These are phyloP conservation scores for Chlamydotis undulata DNA, from an alignment of 2,113 vertebrate species.

Conservation along the genomic window DNA sequence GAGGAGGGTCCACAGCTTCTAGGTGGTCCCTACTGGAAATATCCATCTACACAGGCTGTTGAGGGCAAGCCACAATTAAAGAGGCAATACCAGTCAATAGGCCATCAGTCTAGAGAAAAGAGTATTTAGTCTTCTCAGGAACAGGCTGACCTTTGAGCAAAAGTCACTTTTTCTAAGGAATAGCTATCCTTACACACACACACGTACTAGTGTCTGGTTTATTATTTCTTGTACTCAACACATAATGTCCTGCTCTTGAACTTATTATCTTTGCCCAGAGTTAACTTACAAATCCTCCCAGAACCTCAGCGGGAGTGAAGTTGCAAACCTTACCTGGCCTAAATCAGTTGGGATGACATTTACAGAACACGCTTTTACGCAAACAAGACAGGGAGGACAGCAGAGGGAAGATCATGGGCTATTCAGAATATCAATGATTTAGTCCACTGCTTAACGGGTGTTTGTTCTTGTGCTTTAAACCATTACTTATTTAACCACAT, in stretches of 20 bases:
- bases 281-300: background rate
- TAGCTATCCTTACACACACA: background rate
- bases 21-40: background rate
- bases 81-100: background rate
- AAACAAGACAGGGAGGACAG: background rate
- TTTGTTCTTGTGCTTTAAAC: background rate
- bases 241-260: background rate
- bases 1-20: background rate
- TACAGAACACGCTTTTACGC: background rate
- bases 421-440: background rate
- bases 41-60: rapidly evolving
- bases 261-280: background rate
- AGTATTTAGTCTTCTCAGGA: background rate
- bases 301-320: background rate
- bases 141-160: background rate
- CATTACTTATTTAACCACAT: slow-evolving; percentile 1
- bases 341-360: background rate
- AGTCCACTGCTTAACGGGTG: background rate
- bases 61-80: background rate
- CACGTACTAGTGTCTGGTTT: rapidly evolving
- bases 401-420: background rate
- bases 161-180: background rate
- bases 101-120: background rate
- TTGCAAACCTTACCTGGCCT: background rate
- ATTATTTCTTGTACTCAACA: background rate